Base-by-base conservation (phyloP, 1,140 invertebrate species). In the Frieseomelitta varia region DNA sequence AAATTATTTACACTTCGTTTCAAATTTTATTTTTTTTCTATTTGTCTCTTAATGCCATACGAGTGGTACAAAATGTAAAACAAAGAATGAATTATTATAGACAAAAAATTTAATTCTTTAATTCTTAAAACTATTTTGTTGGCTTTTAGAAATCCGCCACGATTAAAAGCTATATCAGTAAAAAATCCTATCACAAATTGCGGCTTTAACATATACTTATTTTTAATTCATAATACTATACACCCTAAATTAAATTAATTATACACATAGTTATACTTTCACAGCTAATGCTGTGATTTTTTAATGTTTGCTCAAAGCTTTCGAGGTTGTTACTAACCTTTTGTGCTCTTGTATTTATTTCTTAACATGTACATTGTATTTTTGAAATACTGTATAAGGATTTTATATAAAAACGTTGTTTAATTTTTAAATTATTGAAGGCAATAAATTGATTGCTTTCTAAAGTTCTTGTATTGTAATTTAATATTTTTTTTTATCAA, bases 141-240 rank as follows among this genome's bases (percentile, higher is more conserved):
- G 19, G 12, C 4, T 47, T 61, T 68, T 47, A 84, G 53, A 58
- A 75, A 68, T 55, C 58, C 24, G 34, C 63, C 68, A 79, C 73
- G 61, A 53, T 81, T 68, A 74, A 67, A 69, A 69, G 19, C 71
- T 85, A 67, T 19, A 12, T 69, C 71, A 75, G 69, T 76, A 85
- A 61, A 81, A 81, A 85, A 85, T 81, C 27, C 53, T 75, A 85
- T 81, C 69, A 79, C 72, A 75, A 73, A 61, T 67, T 71, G 79
- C 76, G 79, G 65, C 39, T 61, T 81, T 53, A 1, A 55, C 63
- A 30, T 81, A 47, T 21, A 58, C 65, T 68, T 63, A 84, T 63
- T 47, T 15, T 11, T 84, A 79, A 51, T 72, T 58, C 30, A 12
- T 81, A 75, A 81, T 81, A 81, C 79, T 81, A 51, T 75, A 10